phyloP scores from a whole-genome alignment of 2,113 vertebrate genomes.

The Brachyhypopomus gauderio region DNA sequence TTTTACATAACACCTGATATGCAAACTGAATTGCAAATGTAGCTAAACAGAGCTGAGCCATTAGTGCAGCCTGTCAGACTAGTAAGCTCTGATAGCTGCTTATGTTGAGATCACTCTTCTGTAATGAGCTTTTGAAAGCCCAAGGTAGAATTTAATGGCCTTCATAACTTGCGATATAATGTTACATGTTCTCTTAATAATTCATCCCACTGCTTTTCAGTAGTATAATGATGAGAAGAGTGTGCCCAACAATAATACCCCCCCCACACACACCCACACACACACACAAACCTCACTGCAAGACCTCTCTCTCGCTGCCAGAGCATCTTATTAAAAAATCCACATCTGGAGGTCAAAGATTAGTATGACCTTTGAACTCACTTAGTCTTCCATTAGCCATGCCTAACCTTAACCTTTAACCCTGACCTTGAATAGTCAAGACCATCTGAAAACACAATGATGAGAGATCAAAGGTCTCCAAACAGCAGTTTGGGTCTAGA shows the following conservation, averaged over 20 bases:
- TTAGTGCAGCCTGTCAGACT: neutral
- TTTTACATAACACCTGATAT: slow-evolving; percentile 55
- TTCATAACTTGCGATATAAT: slow-evolving; percentile 17
- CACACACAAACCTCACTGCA: neutral
- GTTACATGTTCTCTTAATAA: slow-evolving; percentile 34
- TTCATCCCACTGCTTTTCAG: slow-evolving; percentile 22
- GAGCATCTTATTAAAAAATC: neutral
- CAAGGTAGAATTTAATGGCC: slow-evolving; percentile 28
- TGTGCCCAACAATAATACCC: neutral
- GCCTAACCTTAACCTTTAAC: slow-evolving; percentile 59
- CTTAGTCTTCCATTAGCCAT: slow-evolving; percentile 24
- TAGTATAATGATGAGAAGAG: neutral
- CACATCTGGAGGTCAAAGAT: slow-evolving; percentile 50
- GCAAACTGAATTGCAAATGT: slow-evolving; percentile 25
- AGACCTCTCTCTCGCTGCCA: neutral
- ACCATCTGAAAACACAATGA: slow-evolving; percentile 39
- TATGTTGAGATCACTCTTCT: neutral
- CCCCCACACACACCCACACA: neutral
- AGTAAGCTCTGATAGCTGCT: slow-evolving; percentile 3
- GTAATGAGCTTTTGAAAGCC: slow-evolving; percentile 15
- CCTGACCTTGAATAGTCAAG: slow-evolving; percentile 46
- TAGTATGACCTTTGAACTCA: slow-evolving; percentile 56
- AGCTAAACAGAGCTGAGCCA: slow-evolving; percentile 4
- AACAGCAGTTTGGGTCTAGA: neutral
- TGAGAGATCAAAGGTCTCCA: slow-evolving; percentile 8